Evolutionary conservation across 2,113 vertebrate species (phyloP).

Genomic region (Phyllostomus hastatus): DNA sequence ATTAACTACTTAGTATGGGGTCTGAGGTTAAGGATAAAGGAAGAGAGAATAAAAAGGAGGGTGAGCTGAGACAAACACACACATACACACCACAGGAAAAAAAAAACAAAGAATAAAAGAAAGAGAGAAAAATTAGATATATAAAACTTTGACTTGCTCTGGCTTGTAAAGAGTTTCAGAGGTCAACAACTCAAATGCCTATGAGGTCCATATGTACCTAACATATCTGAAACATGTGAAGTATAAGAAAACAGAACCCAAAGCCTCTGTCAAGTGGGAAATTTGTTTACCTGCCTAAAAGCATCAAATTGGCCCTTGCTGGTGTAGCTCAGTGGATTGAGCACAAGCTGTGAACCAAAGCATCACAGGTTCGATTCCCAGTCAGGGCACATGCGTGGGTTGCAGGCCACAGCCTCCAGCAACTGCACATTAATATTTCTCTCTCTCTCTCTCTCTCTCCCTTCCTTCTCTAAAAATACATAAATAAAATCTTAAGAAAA

Average conservation of each 20-base stretch:
- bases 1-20: neutral
- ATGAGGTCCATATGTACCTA: neutral
- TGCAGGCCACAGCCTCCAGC: too few relatives aligned
- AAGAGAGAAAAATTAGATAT: neutral
- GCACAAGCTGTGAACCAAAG: too few relatives aligned
- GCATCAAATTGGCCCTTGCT: neutral
- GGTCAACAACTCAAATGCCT: neutral
- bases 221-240: neutral
- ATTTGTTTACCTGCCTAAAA: neutral
- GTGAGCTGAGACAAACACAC: neutral
- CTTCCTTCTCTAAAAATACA: too few relatives aligned
- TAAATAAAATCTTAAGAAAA: too few relatives aligned
- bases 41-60: neutral
- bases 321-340: too few relatives aligned
- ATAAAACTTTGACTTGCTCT: neutral
- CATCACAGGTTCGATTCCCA: too few relatives aligned
- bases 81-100: neutral
- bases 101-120: neutral
- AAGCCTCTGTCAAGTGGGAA: neutral
- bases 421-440: too few relatives aligned
- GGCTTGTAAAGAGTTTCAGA: neutral
- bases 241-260: neutral
- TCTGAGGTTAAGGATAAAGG: neutral
- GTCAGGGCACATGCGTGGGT: too few relatives aligned
- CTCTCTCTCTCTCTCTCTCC: too few relatives aligned